phyloP scores from a whole-genome alignment of 2,888 invertebrate species.

The Harmothoe impar region DNA sequence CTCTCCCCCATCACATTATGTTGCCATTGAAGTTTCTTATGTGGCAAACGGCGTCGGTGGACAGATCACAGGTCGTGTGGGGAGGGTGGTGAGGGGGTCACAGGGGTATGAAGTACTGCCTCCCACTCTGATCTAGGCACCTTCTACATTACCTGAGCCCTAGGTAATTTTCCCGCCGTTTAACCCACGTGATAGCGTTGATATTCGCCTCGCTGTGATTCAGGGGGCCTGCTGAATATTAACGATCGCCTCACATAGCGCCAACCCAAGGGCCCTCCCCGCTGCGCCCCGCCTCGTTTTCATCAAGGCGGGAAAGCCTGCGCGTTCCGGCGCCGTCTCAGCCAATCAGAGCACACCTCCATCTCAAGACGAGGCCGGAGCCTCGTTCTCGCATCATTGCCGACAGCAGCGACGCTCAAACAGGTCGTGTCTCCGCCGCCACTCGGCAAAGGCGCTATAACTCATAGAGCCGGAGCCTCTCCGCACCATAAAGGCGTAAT shows the following conservation, averaged over 20 bases:
- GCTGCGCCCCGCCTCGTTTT: background rate
- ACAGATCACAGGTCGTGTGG: no score
- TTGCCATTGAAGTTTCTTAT: no score
- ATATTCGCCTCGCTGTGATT: background rate
- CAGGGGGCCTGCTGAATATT: background rate
- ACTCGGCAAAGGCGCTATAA: background rate
- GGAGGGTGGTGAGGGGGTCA: no score
- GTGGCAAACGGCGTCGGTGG: no score
- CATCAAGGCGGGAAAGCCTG: slow-evolving; percentile 12
- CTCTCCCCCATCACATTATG: no score
- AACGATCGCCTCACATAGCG: background rate
- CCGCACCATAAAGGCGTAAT: slow-evolving; percentile 21
- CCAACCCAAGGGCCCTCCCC: background rate
- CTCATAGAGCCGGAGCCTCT: background rate
- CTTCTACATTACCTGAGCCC: background rate
- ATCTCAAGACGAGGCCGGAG: background rate
- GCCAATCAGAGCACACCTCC: slow-evolving; percentile 22
- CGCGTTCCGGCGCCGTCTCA: slow-evolving; percentile 35
- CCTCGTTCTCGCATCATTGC: slow-evolving; percentile 45
- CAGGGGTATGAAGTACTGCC: no score
- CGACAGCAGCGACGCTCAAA: slow-evolving; percentile 27
- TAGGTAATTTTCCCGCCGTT: background rate
- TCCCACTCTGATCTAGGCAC: background rate
- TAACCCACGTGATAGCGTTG: slow-evolving; percentile 12
- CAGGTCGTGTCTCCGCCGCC: background rate